Evolutionary conservation across 1,140 invertebrate species (phyloP), one percentile per base, ranked within the genome.

Genomic region (Heliconius himera): DNA sequence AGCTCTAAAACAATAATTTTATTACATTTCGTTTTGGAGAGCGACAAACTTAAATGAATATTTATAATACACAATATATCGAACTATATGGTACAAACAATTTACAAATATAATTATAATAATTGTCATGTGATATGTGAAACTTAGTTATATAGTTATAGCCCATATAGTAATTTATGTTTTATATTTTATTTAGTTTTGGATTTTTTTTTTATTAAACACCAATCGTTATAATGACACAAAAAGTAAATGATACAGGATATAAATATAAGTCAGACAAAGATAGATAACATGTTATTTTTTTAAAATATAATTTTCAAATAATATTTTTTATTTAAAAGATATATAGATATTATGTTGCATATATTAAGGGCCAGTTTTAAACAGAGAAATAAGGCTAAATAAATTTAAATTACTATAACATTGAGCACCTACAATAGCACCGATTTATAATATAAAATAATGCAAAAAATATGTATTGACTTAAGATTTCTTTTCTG

Each of bases 91-190:
- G 82, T 93, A 93, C 91, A 93, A 87, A 87, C 78, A 86, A 90
- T 90, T 90, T 91, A 90, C 90, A 89, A 80, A 66, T 49, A 75
- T 70, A 66, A 70, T 73, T 51, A 79, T 74, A 80, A 76, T 88
- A 83, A 90, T 87, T 90, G 87, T 93, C 89, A 91, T 91, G 89
- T 91, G 91, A 92, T 91, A 91, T 89, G 90, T 89, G 83, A 80
- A 76, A 77, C 76, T 76, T 78, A 81, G 70, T 78, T 72, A 81
- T 66, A 78, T 4, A 81, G 77, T 51, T 75, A 78, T 4, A 81
- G 80, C 73, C 76, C 76, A 71, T 70, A 70, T 29, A 70, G 70
- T 56, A 66, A 56, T 56, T 8, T 56, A 9, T 56, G 0, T 56
- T 26, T 26, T 26, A 1, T 26, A 1, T 26, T 56, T 22, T 51